A percentile compares a stretch with the other conserved stretches of the same genome.
phyloP scores from a whole-genome alignment of 2,888 invertebrate species.

The Malthinus flaveolus region DNA sequence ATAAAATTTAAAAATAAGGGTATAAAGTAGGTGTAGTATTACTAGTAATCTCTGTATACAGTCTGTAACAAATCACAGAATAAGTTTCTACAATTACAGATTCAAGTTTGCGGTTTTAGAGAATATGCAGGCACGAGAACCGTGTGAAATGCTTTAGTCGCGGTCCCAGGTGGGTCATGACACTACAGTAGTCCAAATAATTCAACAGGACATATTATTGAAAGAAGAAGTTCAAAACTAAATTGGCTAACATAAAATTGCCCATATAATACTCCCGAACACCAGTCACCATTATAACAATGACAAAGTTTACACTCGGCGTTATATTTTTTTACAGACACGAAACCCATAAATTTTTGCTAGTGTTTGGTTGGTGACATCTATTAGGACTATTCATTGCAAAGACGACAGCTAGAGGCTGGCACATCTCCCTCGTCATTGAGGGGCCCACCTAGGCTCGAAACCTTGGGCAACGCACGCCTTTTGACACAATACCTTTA shows the following conservation, averaged over 20 bases:
- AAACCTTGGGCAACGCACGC: slow-evolving; percentile 33
- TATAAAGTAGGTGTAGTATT: too few relatives aligned
- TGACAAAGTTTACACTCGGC: slow-evolving; percentile 35
- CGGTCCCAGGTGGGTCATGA: slow-evolving; percentile 36
- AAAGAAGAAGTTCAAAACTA: slow-evolving; percentile 9
- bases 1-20: too few relatives aligned
- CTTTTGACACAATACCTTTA: slow-evolving; percentile 25
- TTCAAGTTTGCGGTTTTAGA: slow-evolving; percentile 16
- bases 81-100: not conserved
- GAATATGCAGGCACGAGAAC: slow-evolving; percentile 32
- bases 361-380: slow-evolving; percentile 41
- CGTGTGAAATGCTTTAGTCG: slow-evolving; percentile 39
- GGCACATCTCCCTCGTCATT: slow-evolving; percentile 15
- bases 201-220: not conserved
- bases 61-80: too few relatives aligned
- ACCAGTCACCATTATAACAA: slow-evolving; percentile 27
- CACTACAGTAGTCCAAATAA: slow-evolving; percentile 22
- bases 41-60: too few relatives aligned
- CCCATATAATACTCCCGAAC: slow-evolving; percentile 13
- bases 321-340: slow-evolving; percentile 32
- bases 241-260: slow-evolving; percentile 10
- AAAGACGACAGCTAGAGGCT: slow-evolving; percentile 20
- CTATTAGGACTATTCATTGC: slow-evolving; percentile 40
- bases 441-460: slow-evolving; percentile 19
- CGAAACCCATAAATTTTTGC: slow-evolving; percentile 39